phyloP scores from a whole-genome alignment of 2,113 vertebrate species.

The Pygoscelis adeliae region DNA sequence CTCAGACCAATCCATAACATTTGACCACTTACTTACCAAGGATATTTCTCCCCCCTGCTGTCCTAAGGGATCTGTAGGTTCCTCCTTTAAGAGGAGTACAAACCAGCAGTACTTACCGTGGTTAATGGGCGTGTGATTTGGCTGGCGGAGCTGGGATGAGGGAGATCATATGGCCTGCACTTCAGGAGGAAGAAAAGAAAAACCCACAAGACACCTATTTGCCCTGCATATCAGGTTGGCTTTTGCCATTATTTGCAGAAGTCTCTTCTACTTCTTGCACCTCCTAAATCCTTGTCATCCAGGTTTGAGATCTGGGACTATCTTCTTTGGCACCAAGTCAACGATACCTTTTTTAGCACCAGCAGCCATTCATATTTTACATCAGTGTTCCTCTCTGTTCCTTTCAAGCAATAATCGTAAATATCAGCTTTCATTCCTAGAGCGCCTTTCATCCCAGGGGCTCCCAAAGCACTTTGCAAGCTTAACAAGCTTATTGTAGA shows the following conservation, averaged over 20 bases:
- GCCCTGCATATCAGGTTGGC: neutral
- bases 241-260: neutral
- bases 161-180: neutral
- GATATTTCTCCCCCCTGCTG: neutral
- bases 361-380: conserved; percentile 62
- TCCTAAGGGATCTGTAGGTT: neutral
- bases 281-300: conserved; percentile 41
- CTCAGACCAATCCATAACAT: neutral
- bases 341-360: conserved; percentile 2
- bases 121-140: neutral
- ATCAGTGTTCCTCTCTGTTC: conserved; percentile 20
- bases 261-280: neutral
- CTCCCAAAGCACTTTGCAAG: conserved; percentile 52
- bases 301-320: conserved; percentile 7
- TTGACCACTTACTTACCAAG: neutral
- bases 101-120: neutral
- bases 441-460: conserved; percentile 45
- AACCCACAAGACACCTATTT: neutral
- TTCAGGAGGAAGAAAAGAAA: conserved; percentile 4
- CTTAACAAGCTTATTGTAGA: conserved; percentile 47
- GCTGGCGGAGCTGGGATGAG: neutral
- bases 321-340: conserved; percentile 37
- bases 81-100: neutral
- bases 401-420: conserved; percentile 63
- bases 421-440: conserved; percentile 63